A percentile compares a stretch with the other conserved stretches of the same genome.
phyloP scores from a whole-genome alignment of 2,888 invertebrate species.

The Noctuana brunneofusca region DNA sequence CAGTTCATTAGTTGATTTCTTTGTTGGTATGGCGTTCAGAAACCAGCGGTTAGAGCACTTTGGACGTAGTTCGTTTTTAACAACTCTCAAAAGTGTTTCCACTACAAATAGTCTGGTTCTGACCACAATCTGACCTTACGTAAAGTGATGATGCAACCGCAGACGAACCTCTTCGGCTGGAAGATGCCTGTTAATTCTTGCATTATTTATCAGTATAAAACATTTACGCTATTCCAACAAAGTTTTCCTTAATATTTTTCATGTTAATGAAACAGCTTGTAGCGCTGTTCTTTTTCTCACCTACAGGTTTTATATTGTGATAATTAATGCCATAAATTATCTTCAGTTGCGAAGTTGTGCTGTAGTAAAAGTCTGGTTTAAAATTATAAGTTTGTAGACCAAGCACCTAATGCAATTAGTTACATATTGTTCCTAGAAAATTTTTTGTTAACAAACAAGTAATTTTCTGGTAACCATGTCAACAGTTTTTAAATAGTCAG shows the following conservation, averaged over 20 bases:
- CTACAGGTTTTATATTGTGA: slow-evolving; percentile 29
- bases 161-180: slow-evolving; percentile 9
- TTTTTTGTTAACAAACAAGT: neutral
- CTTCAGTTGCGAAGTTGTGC: slow-evolving; percentile 22
- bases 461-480: too few species aligned
- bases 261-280: slow-evolving; percentile 33
- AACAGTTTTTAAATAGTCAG: too few species aligned
- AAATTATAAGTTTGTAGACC: slow-evolving; percentile 6
- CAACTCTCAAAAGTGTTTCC: neutral
- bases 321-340: slow-evolving; percentile 35
- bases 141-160: slow-evolving; percentile 23
- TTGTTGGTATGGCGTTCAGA: too few species aligned
- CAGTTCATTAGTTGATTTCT: too few species aligned
- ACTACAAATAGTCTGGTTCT: slow-evolving; percentile 14
- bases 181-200: slow-evolving; percentile 21
- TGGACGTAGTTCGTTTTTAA: too few species aligned
- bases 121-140: slow-evolving; percentile 23
- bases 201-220: slow-evolving; percentile 27
- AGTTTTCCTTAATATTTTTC: slow-evolving; percentile 29
- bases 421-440: neutral
- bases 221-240: slow-evolving; percentile 20
- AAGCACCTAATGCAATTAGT: neutral
- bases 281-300: slow-evolving; percentile 28
- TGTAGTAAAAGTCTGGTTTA: slow-evolving; percentile 6
- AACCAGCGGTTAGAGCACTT: too few species aligned